Evolutionary conservation across 2,113 vertebrate genomes (phyloP).

Genomic region (Sialia sialis): DNA sequence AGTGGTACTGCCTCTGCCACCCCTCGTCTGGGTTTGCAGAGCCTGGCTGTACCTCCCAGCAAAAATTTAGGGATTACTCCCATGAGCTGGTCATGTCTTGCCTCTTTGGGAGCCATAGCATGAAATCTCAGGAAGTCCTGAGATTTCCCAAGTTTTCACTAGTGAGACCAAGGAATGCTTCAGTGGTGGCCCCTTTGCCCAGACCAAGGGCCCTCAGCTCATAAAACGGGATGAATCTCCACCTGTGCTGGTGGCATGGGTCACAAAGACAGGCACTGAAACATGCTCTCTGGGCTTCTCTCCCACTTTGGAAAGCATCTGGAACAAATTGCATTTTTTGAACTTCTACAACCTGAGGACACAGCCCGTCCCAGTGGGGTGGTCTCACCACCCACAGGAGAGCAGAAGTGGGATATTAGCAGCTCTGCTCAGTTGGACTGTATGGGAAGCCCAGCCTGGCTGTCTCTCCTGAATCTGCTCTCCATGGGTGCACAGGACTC

Average conservation of each 20-base stretch:
- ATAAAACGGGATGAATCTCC: background rate
- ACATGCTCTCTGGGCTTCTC: background rate
- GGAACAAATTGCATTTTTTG: background rate
- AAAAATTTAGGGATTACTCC: background rate
- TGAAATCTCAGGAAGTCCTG: background rate
- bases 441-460: background rate
- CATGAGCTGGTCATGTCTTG: background rate
- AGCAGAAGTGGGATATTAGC: background rate
- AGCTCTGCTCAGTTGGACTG: background rate
- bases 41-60: background rate
- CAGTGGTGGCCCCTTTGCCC: background rate
- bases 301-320: background rate
- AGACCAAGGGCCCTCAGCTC: background rate
- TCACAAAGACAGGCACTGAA: background rate
- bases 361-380: background rate
- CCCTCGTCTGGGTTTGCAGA: background rate
- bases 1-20: background rate
- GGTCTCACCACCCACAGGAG: background rate
- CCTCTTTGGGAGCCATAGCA: background rate
- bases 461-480: background rate
- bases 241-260: background rate
- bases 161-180: background rate
- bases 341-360: background rate
- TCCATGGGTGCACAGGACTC: background rate
- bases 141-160: background rate